A percentile compares a stretch with the other conserved stretches of the same genome.
phyloP scores from a whole-genome alignment of 2,797 vertebrate genomes.

The Apogon talboti region DNA sequence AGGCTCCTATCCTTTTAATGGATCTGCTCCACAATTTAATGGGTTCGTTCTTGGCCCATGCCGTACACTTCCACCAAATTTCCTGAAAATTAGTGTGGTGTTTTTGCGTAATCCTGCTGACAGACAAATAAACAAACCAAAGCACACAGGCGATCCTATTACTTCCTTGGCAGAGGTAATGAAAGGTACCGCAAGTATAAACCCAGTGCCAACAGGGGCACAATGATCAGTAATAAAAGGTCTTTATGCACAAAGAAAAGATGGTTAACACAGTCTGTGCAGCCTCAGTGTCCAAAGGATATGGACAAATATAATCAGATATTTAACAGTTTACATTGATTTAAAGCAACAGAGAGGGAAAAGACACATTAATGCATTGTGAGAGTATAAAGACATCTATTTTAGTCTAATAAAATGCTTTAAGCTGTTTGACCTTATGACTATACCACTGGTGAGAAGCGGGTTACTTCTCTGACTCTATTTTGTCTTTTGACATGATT shows the following conservation, averaged over 20 bases:
- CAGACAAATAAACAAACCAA: constrained; percentile 2
- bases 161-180: too few relatives aligned
- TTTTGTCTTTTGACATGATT: constrained; percentile 35
- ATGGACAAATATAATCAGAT: neutral
- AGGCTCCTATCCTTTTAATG: too few relatives aligned
- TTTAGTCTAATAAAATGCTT: constrained; percentile 53
- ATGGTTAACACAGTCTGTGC: neutral
- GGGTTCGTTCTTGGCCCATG: too few relatives aligned
- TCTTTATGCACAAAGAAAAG: constrained; percentile 6
- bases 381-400: constrained; percentile 45
- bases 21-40: too few relatives aligned
- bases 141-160: too few relatives aligned
- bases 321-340: constrained; percentile 37
- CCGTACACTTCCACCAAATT: too few relatives aligned
- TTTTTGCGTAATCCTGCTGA: too few relatives aligned
- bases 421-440: constrained; percentile 59
- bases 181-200: neutral
- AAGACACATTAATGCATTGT: constrained; percentile 44
- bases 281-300: neutral
- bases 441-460: constrained; percentile 29
- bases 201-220: neutral
- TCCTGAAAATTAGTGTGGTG: too few relatives aligned
- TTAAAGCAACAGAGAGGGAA: constrained; percentile 32
- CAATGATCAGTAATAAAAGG: constrained; percentile 11
- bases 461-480: constrained; percentile 1